These are phyloP conservation scores for Clamator glandarius DNA, from an alignment of 2,797 vertebrate genomes.

Conservation along the genomic window DNA sequence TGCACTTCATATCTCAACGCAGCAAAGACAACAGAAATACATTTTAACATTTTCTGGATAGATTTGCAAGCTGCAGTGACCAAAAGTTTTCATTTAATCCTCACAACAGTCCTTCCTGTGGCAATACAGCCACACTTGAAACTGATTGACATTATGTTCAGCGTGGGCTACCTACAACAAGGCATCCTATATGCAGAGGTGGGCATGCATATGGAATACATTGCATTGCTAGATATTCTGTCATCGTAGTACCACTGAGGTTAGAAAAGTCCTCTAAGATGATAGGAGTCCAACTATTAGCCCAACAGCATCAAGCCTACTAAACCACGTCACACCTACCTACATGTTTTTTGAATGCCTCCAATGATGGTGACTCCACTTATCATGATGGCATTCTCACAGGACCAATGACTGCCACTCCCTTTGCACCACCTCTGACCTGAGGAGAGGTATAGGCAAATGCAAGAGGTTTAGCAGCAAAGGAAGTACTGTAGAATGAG, in stretches of 20 bases:
- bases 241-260: not conserved
- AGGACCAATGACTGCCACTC: not conserved
- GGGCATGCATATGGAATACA: not conserved
- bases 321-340: no score
- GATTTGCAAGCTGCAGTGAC: not conserved
- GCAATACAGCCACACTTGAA: not conserved
- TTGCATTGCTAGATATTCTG: not conserved
- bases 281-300: no score
- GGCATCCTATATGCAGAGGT: not conserved
- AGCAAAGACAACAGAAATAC: not conserved
- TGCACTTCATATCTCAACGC: not conserved
- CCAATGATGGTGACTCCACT: no score
- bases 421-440: not conserved
- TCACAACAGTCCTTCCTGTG: not conserved
- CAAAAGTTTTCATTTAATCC: not conserved
- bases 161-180: not conserved
- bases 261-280: no score
- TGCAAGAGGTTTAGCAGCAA: not conserved
- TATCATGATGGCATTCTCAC: accelerated
- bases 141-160: not conserved
- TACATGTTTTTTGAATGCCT: no score
- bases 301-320: no score
- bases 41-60: not conserved
- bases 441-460: not conserved
- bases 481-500: not conserved